Base-by-base conservation (phyloP, 2,797 vertebrate species). In the Pseudotriccus pelzelni region DNA sequence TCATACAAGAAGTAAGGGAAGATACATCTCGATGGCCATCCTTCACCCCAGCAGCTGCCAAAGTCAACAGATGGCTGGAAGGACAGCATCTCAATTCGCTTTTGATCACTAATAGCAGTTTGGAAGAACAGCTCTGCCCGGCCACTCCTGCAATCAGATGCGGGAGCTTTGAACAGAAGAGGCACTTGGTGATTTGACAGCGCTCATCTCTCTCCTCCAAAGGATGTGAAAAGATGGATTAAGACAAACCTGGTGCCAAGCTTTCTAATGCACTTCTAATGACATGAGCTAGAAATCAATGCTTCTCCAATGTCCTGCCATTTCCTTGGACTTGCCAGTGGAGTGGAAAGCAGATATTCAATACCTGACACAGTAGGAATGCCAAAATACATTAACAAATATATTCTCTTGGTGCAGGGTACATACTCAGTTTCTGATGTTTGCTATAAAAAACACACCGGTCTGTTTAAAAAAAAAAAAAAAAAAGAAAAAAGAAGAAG, bases 271-370 rank as follows among this genome's bases (percentile, higher is more conserved):
- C 27, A 55, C 27, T 90, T 82, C 87, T 91, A 95, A 94, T 77
- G 53, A 86, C 80, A 68, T 28, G 50, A 0, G 1, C 34, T 89
- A 47, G 62, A 90, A 97, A 95, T 94, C 90, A 73, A 86, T 87
- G 92, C 20, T 86, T 72, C 85, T 94, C 93, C 84, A 44, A 41
- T 46, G 23, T 39, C 52, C 84, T 86, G 76, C 82, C 55, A 64
- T 89, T 84, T 94, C 68, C 78, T 56, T 39, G 28, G 67, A 82
- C 75, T 77, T 60, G 47, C 79, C 86, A 93, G 67, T 15, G 8
- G 78, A 96, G 73, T 80, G 85, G 89, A 90, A 96, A 97, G 90
- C 82, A 95, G 85, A 66, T 81, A 91, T 56, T 96, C 89, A 87
- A 81, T 87, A 94, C n/a, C 9, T 85, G 91, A 94, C 77, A 68